Conservation (phyloP, 2,888 invertebrate genomes). For the Trichopria drosophilae region DNA sequence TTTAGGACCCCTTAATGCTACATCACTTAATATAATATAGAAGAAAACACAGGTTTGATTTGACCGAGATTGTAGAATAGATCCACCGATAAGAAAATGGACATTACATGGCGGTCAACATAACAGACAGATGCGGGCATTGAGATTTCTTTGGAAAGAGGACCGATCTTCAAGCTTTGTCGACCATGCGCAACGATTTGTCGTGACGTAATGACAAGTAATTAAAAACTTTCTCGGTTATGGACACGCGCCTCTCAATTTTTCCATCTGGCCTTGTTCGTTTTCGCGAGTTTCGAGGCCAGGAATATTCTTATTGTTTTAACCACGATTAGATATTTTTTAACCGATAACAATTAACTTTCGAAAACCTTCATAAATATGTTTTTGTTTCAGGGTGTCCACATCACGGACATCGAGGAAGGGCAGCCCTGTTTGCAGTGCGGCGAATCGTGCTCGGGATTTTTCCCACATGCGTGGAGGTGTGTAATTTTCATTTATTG, state of each 20-base stretch:
- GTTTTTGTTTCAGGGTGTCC: conserved; percentile 71
- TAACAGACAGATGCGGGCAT: no score
- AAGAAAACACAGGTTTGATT: no score
- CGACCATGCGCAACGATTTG: conserved; percentile 28
- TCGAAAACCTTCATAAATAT: not conserved
- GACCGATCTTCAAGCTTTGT: conserved; percentile 29
- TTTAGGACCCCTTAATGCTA: no score
- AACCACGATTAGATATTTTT: not conserved
- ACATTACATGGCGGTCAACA: no score
- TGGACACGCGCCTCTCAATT: no score
- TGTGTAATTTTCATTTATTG: conserved; percentile 62
- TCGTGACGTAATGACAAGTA: conserved; percentile 19
- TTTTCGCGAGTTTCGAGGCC: no score
- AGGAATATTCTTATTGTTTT: no score
- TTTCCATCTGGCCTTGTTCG: no score
- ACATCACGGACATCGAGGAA: conserved; percentile 83
- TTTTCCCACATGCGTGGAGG: conserved; percentile 86
- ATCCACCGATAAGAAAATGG: no score
- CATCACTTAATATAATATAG: no score
- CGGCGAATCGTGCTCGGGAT: conserved; percentile 80
- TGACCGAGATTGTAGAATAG: no score
- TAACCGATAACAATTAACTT: not conserved
- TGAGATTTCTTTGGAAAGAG: conserved; percentile 25
- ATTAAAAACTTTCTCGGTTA: conserved; percentile 20
- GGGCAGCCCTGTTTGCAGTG: conserved; percentile 86